These are phyloP conservation scores for Papilio gigon DNA, from an alignment of 2,888 invertebrate species.

Conservation along the genomic window DNA sequence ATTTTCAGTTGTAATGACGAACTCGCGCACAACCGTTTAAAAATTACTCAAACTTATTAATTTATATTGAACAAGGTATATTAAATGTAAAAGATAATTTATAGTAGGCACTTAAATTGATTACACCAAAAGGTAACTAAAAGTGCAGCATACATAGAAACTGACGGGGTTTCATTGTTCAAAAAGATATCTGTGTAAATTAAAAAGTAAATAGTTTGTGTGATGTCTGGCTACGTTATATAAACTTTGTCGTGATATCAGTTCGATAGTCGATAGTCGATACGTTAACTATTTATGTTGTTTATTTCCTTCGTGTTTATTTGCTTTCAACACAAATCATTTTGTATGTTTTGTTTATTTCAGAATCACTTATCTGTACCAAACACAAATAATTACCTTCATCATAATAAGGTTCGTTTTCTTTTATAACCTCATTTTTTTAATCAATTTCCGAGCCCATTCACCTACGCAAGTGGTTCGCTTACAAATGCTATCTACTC, in stretches of 20 bases:
- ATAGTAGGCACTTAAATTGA: too few species aligned
- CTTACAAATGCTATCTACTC: conserved; percentile 57
- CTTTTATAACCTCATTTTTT: conserved; percentile 76
- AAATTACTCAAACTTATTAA: too few species aligned
- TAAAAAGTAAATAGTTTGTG: background rate
- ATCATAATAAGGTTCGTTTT: conserved; percentile 89
- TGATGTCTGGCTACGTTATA: background rate
- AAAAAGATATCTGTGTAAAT: background rate
- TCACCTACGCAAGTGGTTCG: conserved; percentile 58
- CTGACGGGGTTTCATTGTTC: background rate
- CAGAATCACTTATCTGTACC: conserved; percentile 95
- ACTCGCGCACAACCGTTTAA: too few species aligned
- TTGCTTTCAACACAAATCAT: conserved; percentile 81
- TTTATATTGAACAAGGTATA: too few species aligned
- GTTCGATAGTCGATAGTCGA: background rate
- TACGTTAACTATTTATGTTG: conserved; percentile 55
- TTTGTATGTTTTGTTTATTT: conserved; percentile 84
- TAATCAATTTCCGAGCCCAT: conserved; percentile 64
- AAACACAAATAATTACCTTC: conserved; percentile 91
- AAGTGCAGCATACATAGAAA: too few species aligned
- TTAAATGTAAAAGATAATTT: too few species aligned
- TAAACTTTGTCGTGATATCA: background rate
- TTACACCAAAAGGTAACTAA: too few species aligned
- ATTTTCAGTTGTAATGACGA: too few species aligned
- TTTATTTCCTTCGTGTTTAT: conserved; percentile 80